Evolutionary conservation across 2,888 invertebrate genomes (phyloP).

Genomic region (Cerastis leucographa): DNA sequence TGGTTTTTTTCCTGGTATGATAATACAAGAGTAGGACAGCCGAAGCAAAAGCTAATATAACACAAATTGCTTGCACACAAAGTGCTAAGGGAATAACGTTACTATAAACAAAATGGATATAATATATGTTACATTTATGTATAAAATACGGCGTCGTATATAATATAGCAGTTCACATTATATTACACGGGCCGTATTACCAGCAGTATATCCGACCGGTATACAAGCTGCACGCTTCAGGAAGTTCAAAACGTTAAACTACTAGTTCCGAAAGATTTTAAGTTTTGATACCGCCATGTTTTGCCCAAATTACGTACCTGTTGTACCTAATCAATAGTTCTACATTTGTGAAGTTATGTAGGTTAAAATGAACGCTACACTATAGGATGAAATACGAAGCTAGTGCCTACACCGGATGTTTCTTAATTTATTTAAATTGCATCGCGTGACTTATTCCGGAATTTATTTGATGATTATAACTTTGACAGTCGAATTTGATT

Average conservation of each 20-base stretch:
- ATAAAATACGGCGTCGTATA: constrained; percentile 29
- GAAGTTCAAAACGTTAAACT: constrained; percentile 48
- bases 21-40: not conserved
- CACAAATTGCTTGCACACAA: constrained; percentile 23
- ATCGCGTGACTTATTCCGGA: constrained; percentile 30
- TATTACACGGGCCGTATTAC: constrained; percentile 20
- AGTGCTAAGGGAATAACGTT: constrained; percentile 8
- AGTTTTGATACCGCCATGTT: constrained; percentile 47
- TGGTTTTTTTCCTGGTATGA: not conserved
- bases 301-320: constrained; percentile 45
- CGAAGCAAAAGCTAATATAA: not conserved
- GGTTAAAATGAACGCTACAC: constrained; percentile 18
- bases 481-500: constrained; percentile 27
- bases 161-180: constrained; percentile 37
- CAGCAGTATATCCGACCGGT: constrained; percentile 31
- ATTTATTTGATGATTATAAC: constrained; percentile 8
- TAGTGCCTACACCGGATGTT: not conserved
- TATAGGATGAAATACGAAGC: not conserved
- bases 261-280: constrained; percentile 52
- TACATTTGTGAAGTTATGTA: constrained; percentile 32
- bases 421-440: constrained; percentile 47
- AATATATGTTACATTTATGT: constrained; percentile 22
- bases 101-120: constrained; percentile 27
- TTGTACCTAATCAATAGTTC: constrained; percentile 45
- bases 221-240: constrained; percentile 44